phyloP scores from a whole-genome alignment of 2,113 vertebrate genomes.

The Daphoenositta chrysoptera region DNA sequence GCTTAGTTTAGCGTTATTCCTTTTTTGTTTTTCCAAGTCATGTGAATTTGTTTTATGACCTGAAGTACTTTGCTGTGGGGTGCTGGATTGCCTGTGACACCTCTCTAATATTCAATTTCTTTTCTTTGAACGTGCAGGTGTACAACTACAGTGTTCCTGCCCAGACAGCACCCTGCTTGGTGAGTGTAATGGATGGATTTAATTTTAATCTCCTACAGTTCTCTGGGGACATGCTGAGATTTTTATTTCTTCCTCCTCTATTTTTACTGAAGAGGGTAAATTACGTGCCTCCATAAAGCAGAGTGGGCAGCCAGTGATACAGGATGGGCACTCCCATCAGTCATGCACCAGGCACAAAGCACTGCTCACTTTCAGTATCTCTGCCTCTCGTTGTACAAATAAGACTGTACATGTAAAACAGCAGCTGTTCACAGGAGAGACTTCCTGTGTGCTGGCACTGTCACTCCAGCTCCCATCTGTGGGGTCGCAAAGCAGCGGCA shows the following conservation, averaged over 20 bases:
- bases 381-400: neutral
- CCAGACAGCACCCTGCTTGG: neutral
- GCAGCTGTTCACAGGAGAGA: neutral
- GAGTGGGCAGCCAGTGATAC: neutral
- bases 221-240: neutral
- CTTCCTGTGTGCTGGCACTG: neutral
- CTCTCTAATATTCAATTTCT: neutral
- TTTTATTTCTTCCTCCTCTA: neutral
- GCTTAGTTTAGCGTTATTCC: neutral
- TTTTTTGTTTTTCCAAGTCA: neutral
- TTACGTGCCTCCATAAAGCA: neutral
- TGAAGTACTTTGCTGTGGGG: neutral
- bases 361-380: neutral
- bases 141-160: neutral
- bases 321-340: neutral
- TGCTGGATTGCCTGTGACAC: neutral
- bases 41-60: neutral
- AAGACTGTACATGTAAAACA: neutral
- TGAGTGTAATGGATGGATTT: conserved; percentile 26
- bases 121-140: conserved; percentile 9
- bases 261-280: neutral
- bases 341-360: neutral
- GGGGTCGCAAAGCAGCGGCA: neutral
- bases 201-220: neutral
- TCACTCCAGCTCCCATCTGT: neutral